A percentile compares a stretch with the other conserved stretches of the same genome.
Evolutionary conservation across 2,113 vertebrate genomes (phyloP).

Genomic region (Stegastes partitus): DNA sequence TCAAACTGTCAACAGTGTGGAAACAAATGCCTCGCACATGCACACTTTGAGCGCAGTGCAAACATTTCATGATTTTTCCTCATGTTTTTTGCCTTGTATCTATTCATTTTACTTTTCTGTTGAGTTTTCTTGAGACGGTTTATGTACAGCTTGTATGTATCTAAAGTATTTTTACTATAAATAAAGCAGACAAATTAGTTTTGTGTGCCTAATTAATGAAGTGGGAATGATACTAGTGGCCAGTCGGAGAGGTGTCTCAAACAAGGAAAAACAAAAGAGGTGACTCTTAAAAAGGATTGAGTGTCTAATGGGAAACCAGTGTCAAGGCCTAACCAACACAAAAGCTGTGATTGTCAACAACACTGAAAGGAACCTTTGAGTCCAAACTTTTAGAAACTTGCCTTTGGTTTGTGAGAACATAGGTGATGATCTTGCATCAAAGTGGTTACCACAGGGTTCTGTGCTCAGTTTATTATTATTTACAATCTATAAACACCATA

Average conservation of each 20-base stretch:
- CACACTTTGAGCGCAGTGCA: conserved; percentile 54
- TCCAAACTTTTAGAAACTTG: not conserved
- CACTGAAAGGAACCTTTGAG: not conserved
- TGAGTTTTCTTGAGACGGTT: conserved; percentile 66
- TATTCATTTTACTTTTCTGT: conserved; percentile 56
- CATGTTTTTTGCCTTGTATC: conserved; percentile 50
- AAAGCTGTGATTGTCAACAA: too few relatives aligned
- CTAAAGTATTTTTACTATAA: conserved; percentile 87
- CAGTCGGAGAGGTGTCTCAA: not conserved
- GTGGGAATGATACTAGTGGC: not conserved
- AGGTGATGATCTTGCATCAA: not conserved
- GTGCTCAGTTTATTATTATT: not conserved
- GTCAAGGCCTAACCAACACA: not conserved
- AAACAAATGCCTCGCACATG: conserved; percentile 49
- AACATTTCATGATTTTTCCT: conserved; percentile 38
- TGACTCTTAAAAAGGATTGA: not conserved
- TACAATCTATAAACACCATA: too few relatives aligned
- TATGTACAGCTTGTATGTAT: conserved; percentile 85
- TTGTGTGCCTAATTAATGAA: conserved; percentile 21
- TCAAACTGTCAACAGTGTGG: conserved; percentile 35
- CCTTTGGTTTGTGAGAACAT: not conserved
- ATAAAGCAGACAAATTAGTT: conserved; percentile 67
- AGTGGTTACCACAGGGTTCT: not conserved
- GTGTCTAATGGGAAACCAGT: not conserved
- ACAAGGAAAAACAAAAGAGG: not conserved